phyloP scores from a whole-genome alignment of 2,888 invertebrate genomes.

The Vannuccia rotundouncinata region DNA sequence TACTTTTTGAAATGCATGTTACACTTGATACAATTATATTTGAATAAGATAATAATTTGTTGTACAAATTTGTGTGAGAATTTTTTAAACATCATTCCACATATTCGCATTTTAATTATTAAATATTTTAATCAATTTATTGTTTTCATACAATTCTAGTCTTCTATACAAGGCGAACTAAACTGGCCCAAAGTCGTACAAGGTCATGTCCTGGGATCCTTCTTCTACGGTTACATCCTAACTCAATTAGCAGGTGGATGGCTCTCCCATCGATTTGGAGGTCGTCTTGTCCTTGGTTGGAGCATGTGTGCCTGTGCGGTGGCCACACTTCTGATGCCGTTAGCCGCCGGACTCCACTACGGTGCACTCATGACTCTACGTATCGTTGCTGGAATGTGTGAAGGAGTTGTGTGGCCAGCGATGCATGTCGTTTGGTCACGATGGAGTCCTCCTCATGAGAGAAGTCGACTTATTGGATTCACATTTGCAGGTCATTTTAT shows the following conservation, averaged over 20 bases:
- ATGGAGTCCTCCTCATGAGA: slow-evolving; percentile 55
- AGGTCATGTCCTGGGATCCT: slow-evolving; percentile 51
- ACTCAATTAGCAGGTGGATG: slow-evolving; percentile 54
- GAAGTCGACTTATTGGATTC: slow-evolving; percentile 51
- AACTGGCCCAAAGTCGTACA: slow-evolving; percentile 48
- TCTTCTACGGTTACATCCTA: slow-evolving; percentile 54
- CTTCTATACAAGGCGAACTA: too few relatives aligned
- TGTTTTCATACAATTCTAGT: too few relatives aligned
- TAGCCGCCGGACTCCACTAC: slow-evolving; percentile 66
- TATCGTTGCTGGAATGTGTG: slow-evolving; percentile 73
- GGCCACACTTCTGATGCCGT: slow-evolving; percentile 72
- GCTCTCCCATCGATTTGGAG: slow-evolving; percentile 73
- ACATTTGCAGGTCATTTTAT: slow-evolving; percentile 57
- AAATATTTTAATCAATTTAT: too few relatives aligned
- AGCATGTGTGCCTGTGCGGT: slow-evolving; percentile 75
- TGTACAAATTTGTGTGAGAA: too few relatives aligned
- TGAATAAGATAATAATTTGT: too few relatives aligned
- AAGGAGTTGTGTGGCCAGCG: slow-evolving; percentile 60
- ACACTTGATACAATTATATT: too few relatives aligned
- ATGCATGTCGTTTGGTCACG: slow-evolving; percentile 55
- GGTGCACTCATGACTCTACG: slow-evolving; percentile 68
- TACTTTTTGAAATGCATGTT: too few relatives aligned
- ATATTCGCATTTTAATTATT: too few relatives aligned
- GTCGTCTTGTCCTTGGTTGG: slow-evolving; percentile 73
- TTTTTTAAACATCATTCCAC: too few relatives aligned